Percentiles rank a stretch among this genome's conserved stretches.
Conservation (phyloP, 1,140 invertebrate genomes). For the Drosophila lowei region DNA sequence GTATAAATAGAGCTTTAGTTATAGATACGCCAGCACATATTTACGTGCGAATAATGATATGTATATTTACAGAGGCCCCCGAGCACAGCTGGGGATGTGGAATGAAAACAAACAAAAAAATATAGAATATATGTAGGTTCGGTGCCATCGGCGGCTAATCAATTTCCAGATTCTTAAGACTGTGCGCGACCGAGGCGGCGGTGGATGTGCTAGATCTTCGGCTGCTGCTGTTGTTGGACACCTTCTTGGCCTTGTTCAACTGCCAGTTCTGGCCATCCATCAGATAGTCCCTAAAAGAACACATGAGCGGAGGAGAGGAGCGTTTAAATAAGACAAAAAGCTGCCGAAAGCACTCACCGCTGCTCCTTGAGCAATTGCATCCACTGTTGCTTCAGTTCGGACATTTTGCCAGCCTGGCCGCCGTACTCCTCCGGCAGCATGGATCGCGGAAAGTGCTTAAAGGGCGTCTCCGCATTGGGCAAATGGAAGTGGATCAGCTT, state of each 20-base stretch:
- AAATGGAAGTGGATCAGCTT: constrained; percentile 85
- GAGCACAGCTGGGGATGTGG: too few relatives aligned
- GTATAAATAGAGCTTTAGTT: background rate
- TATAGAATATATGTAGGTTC: constrained; percentile 6
- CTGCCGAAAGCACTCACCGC: constrained; percentile 42
- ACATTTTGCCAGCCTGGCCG: constrained; percentile 85
- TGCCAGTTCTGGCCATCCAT: constrained; percentile 67
- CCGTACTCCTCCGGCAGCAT: constrained; percentile 87
- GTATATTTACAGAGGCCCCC: constrained; percentile 14
- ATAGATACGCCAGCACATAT: too few relatives aligned
- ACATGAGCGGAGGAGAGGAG: background rate
- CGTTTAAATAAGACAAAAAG: background rate
- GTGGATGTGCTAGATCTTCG: constrained; percentile 2
- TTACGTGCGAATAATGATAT: background rate
- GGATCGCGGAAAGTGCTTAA: constrained; percentile 86
- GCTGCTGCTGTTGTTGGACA: background rate
- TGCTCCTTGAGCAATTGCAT: constrained; percentile 80
- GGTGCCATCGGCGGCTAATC: constrained; percentile 41
- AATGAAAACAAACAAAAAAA: background rate
- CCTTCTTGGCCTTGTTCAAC: constrained; percentile 66
- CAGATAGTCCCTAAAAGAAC: constrained; percentile 51
- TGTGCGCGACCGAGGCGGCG: constrained; percentile 29
- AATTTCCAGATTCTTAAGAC: constrained; percentile 66
- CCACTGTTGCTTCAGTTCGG: constrained; percentile 85
- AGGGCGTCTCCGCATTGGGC: constrained; percentile 86